A percentile compares a stretch with the other conserved stretches of the same genome.
These are phyloP conservation scores for Lutjanus campechanus DNA, from an alignment of 2,797 vertebrate genomes.

Conservation along the genomic window DNA sequence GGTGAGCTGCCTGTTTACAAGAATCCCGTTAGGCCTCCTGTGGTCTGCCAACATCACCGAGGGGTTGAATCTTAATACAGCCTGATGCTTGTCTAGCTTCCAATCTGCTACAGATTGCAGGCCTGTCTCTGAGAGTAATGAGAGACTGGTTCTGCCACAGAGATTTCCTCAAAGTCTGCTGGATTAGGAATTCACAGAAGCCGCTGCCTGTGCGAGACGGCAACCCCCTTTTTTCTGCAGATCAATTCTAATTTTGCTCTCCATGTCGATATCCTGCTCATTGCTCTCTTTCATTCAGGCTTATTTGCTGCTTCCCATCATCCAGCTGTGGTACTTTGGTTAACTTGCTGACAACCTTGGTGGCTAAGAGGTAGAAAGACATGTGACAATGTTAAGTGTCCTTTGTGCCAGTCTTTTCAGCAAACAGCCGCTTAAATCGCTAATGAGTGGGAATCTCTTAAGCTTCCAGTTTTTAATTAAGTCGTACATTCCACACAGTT, in stretches of 20 bases:
- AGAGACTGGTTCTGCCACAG: constrained; percentile 72
- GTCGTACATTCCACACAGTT: not conserved
- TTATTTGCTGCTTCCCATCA: constrained; percentile 61
- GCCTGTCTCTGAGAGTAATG: constrained; percentile 75
- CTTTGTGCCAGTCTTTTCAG: not conserved
- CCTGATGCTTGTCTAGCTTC: constrained; percentile 71
- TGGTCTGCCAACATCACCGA: constrained; percentile 60
- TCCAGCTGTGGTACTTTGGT: constrained; percentile 36
- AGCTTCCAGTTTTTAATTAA: not conserved
- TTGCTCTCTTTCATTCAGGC: constrained; percentile 50
- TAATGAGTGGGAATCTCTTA: not conserved
- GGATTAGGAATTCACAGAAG: constrained; percentile 80
- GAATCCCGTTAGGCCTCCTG: constrained; percentile 54
- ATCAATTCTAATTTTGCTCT: constrained; percentile 78
- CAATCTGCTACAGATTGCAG: constrained; percentile 72
- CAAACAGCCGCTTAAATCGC: constrained; percentile 9
- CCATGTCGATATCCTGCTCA: constrained; percentile 69
- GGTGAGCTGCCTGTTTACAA: constrained; percentile 62
- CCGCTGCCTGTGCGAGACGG: constrained; percentile 45
- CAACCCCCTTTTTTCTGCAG: constrained; percentile 57
- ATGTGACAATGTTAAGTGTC: not conserved
- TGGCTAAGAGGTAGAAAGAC: constrained; percentile 10
- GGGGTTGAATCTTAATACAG: constrained; percentile 74
- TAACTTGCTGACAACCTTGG: constrained; percentile 36
- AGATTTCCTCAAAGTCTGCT: constrained; percentile 74